Base-by-base conservation (phyloP, 2,888 invertebrate species). In the Teleogryllus oceanicus region DNA sequence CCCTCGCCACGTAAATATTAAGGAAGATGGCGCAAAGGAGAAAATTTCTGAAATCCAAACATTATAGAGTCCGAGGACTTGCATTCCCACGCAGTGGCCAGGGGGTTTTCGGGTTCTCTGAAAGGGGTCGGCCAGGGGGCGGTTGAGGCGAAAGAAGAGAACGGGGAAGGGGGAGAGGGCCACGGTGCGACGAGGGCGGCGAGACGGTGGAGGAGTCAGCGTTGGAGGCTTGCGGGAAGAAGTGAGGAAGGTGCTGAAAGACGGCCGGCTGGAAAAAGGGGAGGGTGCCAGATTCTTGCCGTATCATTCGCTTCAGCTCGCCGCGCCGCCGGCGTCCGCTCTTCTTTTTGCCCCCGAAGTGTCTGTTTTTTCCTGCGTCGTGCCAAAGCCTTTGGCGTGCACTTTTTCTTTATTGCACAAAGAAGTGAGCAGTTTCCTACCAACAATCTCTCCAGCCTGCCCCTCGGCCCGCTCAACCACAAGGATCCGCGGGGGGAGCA, bases 361-460 rank as follows among this genome's bases (percentile, higher is more conserved):
- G 18, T 62, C 24, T 37, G 24, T 62, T 62, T 62, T 62, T 62
- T 4, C 18, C 62, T 10, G 18, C 62, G 24, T 37, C 24, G 62
- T 62, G 62, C 62, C 62, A 62, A 62, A 62, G 62, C 18, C 62
- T 62, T 62, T 62, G 62, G 62, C 62, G 62, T 62, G 62, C 62
- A 62, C 62, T 62, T 62, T 62, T 62, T 18, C 18, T 62, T 62
- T 62, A 62, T 18, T 62, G 62, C 18, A 62, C 62, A 62, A 62
- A 62, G 18, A 62, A 62, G 62, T 62, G 62, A 62, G 62, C 62
- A 16, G 62, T 62, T 37, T 62, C 62, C 62, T 62, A 13, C 62
- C 62, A 18, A 62, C 62, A 62, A 62, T 18, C 62, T 13, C 62
- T 18, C 62, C 62, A 62, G 62, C 62, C 62, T 62, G 16, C 62